Conservation (phyloP, 2,113 vertebrate species). For the Progne subis region DNA sequence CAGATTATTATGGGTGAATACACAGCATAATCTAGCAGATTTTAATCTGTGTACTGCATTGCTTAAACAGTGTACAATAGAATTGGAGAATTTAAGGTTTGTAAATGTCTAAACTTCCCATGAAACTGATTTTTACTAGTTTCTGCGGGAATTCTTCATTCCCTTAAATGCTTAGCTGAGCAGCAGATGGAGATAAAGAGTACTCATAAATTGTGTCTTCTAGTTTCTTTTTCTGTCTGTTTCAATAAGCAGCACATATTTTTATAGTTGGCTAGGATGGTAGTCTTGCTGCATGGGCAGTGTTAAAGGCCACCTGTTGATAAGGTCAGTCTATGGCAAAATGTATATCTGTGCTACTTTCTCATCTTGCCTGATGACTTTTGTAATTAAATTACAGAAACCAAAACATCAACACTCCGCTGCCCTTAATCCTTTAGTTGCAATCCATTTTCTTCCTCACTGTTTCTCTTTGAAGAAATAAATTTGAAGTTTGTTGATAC, state of each 20-base stretch:
- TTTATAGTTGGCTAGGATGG: not conserved
- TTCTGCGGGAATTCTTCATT: not conserved
- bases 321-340: not conserved
- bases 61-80: not conserved
- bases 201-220: not conserved
- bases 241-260: not conserved
- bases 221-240: not conserved
- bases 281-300: not conserved
- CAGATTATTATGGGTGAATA: not conserved
- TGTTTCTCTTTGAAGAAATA: not conserved
- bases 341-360: not conserved
- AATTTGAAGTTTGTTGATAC: not conserved
- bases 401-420: not conserved
- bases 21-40: not conserved
- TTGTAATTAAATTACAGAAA: not conserved
- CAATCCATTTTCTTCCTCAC: not conserved
- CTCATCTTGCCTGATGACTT: not conserved
- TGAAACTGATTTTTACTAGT: not conserved
- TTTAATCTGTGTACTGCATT: not conserved
- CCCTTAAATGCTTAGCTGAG: slow-evolving; percentile 22
- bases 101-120: not conserved
- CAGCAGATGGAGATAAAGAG: slow-evolving; percentile 68
- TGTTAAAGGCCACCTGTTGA: not conserved
- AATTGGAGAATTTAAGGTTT: not conserved
- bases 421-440: not conserved